phyloP scores from a whole-genome alignment of 2,113 vertebrate genomes.

The Mobula birostris region DNA sequence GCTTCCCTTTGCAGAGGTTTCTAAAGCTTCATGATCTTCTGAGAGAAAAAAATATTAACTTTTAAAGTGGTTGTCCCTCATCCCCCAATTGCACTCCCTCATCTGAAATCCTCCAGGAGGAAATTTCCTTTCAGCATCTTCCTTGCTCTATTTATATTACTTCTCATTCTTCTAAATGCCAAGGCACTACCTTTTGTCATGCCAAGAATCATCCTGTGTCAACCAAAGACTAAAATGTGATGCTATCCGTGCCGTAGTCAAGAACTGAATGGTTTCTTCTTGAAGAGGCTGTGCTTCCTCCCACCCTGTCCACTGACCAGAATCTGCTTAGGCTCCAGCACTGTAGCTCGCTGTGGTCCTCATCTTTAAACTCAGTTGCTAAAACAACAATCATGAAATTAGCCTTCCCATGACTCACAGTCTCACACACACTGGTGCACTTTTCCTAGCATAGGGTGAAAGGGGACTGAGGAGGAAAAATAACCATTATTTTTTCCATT shows the following conservation, averaged over 20 bases:
- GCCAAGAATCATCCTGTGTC: too few relatives aligned
- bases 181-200: too few relatives aligned
- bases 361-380: neutral
- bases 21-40: too few relatives aligned
- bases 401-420: neutral
- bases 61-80: too few relatives aligned
- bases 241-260: neutral
- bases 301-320: neutral
- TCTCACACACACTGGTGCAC: neutral
- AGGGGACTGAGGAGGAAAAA: neutral
- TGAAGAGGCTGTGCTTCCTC: neutral
- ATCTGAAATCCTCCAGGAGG: too few relatives aligned
- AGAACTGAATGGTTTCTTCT: neutral
- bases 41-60: too few relatives aligned
- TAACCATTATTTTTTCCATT: neutral
- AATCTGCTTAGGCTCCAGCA: neutral
- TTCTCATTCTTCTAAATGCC: too few relatives aligned
- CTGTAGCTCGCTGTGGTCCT: neutral
- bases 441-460: too few relatives aligned
- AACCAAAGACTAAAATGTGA: neutral
- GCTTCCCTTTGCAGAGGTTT: too few relatives aligned
- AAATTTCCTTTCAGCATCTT: too few relatives aligned
- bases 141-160: too few relatives aligned
- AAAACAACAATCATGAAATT: neutral
- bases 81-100: too few relatives aligned